A percentile compares a stretch with the other conserved stretches of the same genome.
Conservation (phyloP, 2,797 vertebrate genomes). For the Tinamus major region DNA sequence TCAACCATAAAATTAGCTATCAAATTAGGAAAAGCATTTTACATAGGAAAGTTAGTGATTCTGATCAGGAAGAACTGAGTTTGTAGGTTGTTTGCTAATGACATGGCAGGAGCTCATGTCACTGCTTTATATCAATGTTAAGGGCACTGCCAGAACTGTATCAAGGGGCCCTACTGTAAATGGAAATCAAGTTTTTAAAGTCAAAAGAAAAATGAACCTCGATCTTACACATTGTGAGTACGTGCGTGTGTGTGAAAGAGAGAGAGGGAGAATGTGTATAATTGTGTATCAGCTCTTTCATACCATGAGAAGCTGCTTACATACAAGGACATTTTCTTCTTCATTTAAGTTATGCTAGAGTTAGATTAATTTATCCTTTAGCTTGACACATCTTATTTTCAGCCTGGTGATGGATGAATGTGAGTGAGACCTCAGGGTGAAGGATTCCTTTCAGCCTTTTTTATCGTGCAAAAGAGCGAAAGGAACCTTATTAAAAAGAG, state of each 20-base stretch:
- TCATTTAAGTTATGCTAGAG: neutral
- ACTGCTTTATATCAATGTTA: neutral
- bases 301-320: neutral
- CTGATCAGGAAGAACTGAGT: neutral
- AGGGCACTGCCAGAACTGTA: neutral
- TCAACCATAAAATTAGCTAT: neutral
- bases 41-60: neutral
- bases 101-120: neutral
- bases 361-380: neutral
- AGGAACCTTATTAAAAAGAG: neutral
- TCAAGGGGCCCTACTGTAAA: neutral
- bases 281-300: neutral
- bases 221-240: neutral
- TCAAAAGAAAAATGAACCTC: neutral
- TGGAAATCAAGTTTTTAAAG: neutral
- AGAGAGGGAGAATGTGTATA: neutral
- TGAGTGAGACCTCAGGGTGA: neutral
- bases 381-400: constrained; percentile 7
- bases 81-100: neutral
- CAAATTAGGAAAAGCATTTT: neutral
- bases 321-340: neutral
- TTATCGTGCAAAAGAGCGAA: neutral
- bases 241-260: neutral
- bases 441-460: neutral
- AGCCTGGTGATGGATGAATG: neutral